phyloP scores from a whole-genome alignment of 2,113 vertebrate genomes.

The Eptatretus burgeri region DNA sequence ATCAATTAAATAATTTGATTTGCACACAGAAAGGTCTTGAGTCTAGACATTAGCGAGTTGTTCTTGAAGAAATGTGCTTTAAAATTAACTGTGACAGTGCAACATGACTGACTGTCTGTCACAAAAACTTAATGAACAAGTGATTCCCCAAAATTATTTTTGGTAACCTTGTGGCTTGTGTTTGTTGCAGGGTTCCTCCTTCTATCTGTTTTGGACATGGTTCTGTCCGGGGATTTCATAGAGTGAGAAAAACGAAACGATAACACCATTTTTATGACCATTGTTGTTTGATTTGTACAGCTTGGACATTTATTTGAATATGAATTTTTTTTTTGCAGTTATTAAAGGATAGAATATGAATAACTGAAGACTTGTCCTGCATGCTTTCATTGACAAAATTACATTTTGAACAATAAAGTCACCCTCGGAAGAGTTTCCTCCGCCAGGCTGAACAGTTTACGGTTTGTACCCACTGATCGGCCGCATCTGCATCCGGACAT shows the following conservation, averaged over 20 bases:
- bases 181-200: constrained; percentile 26
- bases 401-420: too few relatives aligned
- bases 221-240: constrained; percentile 35
- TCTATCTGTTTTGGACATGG: constrained; percentile 43
- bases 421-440: too few relatives aligned
- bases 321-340: too few relatives aligned
- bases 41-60: background rate
- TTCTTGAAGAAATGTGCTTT: background rate
- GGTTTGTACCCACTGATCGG: too few relatives aligned
- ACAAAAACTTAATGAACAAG: background rate
- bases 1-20: background rate
- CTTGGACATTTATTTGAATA: too few relatives aligned
- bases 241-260: constrained; percentile 28
- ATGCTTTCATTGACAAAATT: too few relatives aligned
- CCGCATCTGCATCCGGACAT: too few relatives aligned
- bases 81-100: background rate
- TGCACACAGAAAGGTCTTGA: background rate
- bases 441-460: too few relatives aligned
- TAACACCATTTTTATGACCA: too few relatives aligned
- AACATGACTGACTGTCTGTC: background rate
- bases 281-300: too few relatives aligned
- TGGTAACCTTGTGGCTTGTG: constrained; percentile 8
- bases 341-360: too few relatives aligned
- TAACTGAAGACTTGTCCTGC: too few relatives aligned
- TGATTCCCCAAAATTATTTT: background rate